A percentile compares a stretch with the other conserved stretches of the same genome.
These are phyloP conservation scores for Okapia johnstoni DNA, from an alignment of 2,113 vertebrate species.

Conservation along the genomic window DNA sequence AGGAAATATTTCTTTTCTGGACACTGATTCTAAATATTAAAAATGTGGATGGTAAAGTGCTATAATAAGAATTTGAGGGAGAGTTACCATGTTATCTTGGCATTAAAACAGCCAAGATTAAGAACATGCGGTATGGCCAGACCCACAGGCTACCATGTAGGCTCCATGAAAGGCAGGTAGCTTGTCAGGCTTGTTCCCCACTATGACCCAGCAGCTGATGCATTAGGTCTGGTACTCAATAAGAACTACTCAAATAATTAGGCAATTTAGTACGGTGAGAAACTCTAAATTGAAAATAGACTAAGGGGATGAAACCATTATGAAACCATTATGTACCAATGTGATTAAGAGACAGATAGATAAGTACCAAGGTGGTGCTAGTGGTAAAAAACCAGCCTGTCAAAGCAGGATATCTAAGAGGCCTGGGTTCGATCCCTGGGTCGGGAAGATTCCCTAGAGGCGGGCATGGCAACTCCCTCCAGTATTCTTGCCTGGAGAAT, in stretches of 20 bases:
- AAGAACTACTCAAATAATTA: not conserved
- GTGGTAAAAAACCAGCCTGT: not conserved
- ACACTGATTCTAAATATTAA: not conserved
- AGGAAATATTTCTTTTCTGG: not conserved
- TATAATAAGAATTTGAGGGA: not conserved
- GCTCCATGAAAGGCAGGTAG: not conserved
- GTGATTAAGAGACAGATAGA: not conserved
- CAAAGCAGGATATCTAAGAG: not conserved
- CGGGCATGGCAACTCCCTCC: not conserved
- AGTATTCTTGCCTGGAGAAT: not conserved
- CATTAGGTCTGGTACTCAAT: not conserved
- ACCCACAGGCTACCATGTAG: not conserved
- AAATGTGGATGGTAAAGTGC: not conserved
- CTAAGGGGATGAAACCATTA: not conserved
- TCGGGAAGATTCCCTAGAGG: not conserved
- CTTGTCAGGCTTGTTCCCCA: not conserved
- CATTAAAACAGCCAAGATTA: not conserved
- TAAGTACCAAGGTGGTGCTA: not conserved
- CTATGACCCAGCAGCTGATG: not conserved
- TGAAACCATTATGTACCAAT: not conserved
- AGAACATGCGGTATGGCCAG: not conserved
- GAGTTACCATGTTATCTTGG: not conserved
- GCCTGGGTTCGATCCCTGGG: not conserved
- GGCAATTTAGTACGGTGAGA: not conserved
- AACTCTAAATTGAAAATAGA: not conserved